Percentiles rank a stretch among this genome's conserved stretches.
These are phyloP conservation scores for Cylas formicarius DNA, from an alignment of 1,140 invertebrate genomes.

Conservation along the genomic window DNA sequence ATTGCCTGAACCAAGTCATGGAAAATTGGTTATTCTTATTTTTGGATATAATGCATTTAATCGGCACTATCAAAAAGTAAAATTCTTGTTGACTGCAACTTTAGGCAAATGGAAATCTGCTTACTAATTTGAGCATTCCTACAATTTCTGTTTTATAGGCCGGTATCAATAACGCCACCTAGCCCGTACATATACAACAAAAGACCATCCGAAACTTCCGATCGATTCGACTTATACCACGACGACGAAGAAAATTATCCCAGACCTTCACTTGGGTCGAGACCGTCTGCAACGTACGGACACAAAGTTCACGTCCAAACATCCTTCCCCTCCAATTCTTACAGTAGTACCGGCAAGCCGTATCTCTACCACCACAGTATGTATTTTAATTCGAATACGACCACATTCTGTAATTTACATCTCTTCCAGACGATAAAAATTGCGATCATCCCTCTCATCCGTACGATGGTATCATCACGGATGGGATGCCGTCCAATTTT, in stretches of 20 bases:
- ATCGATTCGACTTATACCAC: constrained; percentile 20
- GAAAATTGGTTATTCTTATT: too few relatives aligned
- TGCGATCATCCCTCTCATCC: constrained; percentile 12
- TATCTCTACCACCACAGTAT: constrained; percentile 13
- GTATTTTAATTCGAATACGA: constrained; percentile 1
- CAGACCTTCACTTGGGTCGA: constrained; percentile 6
- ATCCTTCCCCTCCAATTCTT: constrained; percentile 10
- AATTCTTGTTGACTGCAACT: too few relatives aligned
- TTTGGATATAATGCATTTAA: too few relatives aligned
- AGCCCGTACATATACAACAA: constrained; percentile 14
- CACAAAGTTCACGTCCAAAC: constrained; percentile 26
- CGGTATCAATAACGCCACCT: constrained; percentile 17
- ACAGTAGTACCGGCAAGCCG: constrained; percentile 11
- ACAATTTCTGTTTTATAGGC: constrained; percentile 9
- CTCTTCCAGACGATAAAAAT: constrained; percentile 22
- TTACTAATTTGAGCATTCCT: too few relatives aligned
- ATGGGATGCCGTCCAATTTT: constrained; percentile 58
- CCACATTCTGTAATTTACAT: constrained; percentile 11
- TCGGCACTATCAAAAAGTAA: too few relatives aligned
- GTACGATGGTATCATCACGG: constrained; percentile 55
- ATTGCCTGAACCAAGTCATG: too few relatives aligned
- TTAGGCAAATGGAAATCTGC: too few relatives aligned
- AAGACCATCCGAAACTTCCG: constrained; percentile 13
- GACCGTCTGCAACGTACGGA: constrained; percentile 24
- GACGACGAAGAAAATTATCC: constrained; percentile 10